phyloP scores from a whole-genome alignment of 30 jellyfish, hydroid and myxozoan species.

The Mastigias papua region DNA sequence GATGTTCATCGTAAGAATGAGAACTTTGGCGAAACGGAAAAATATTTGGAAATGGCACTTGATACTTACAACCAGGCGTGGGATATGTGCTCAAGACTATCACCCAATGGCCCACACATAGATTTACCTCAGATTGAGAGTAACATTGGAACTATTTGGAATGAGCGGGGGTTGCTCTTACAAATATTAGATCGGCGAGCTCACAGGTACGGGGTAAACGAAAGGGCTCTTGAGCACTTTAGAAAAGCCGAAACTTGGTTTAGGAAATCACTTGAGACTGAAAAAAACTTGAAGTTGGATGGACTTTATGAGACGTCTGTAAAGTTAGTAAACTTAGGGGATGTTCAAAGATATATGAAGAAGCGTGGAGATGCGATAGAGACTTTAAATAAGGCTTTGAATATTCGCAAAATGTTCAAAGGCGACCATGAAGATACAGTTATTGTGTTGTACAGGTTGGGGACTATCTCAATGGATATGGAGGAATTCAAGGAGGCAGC shows the following conservation, averaged over 20 bases:
- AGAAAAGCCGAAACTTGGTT: conserved; percentile 26
- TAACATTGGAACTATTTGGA: conserved; percentile 59
- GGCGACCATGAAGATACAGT: conserved; percentile 65
- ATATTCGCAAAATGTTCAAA: conserved; percentile 25
- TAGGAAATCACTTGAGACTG: background rate
- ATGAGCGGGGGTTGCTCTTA: conserved; percentile 19
- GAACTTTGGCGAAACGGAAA: background rate
- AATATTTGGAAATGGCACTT: conserved; percentile 17
- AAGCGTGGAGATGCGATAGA: conserved; percentile 17
- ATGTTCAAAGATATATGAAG: background rate
- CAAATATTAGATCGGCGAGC: background rate
- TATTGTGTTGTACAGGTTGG: conserved; percentile 38
- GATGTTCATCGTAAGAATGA: conserved; percentile 18
- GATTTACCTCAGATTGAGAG: conserved; percentile 50
- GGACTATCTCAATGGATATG: background rate
- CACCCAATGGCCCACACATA: conserved; percentile 2
- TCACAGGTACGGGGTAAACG: background rate
- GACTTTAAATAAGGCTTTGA: conserved; percentile 17
- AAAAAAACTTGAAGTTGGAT: background rate
- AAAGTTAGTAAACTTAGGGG: background rate
- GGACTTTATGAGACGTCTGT: background rate
- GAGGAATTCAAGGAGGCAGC: conserved; percentile 46
- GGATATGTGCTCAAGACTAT: conserved; percentile 19
- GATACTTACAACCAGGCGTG: conserved; percentile 41
- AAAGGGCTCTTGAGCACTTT: background rate